A percentile compares a stretch with the other conserved stretches of the same genome.
Evolutionary conservation across 2,888 invertebrate species (phyloP).

Genomic region (Podotricha telesiphe): DNA sequence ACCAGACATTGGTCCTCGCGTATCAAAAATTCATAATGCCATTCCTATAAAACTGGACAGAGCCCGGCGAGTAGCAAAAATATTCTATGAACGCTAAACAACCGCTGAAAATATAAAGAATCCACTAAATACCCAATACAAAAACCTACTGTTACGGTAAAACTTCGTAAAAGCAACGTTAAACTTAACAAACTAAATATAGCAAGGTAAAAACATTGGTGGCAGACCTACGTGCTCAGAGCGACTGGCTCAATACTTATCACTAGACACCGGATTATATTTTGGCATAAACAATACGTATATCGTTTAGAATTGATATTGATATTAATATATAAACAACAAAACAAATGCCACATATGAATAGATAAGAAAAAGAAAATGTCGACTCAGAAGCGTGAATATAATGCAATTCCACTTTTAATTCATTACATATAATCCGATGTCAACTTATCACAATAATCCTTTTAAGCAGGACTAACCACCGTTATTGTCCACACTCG

Average conservation of each 20-base stretch:
- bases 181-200: conserved; percentile 73
- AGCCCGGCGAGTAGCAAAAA: conserved; percentile 78
- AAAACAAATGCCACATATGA: background rate
- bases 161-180: conserved; percentile 71
- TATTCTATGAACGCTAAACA: conserved; percentile 74
- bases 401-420: background rate
- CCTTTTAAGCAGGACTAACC: conserved; percentile 60
- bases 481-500: conserved; percentile 79
- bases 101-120: conserved; percentile 77
- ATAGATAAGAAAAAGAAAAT: background rate
- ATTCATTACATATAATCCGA: conserved; percentile 20
- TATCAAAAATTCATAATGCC: conserved; percentile 76
- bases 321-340: background rate
- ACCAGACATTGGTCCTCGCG: conserved; percentile 75
- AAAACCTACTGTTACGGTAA: conserved; percentile 67
- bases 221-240: conserved; percentile 53
- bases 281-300: conserved; percentile 22
- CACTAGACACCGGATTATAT: conserved; percentile 50
- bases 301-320: background rate
- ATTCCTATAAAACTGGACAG: conserved; percentile 78
- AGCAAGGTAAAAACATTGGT: conserved; percentile 67
- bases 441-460: conserved; percentile 64
- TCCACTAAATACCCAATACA: conserved; percentile 78
- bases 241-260: conserved; percentile 60
- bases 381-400: no score